Conservation (phyloP, 2,888 invertebrate species). For the Leucophenga maculata region DNA sequence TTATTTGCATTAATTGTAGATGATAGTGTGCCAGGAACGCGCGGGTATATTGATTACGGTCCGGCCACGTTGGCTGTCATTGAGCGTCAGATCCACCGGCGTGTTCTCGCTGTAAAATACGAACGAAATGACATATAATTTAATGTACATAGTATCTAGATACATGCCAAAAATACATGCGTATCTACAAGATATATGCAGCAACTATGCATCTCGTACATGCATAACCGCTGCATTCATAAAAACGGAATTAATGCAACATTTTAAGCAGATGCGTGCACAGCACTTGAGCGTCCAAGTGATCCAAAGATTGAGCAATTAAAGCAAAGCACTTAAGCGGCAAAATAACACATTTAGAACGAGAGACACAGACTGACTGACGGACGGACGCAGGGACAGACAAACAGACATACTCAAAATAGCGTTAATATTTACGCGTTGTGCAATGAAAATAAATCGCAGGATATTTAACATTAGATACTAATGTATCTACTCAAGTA, state of each 20-base stretch:
- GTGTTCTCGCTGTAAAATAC: conserved; percentile 64
- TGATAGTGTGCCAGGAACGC: conserved; percentile 72
- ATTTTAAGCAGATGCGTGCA: conserved; percentile 34
- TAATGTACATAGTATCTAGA: background rate
- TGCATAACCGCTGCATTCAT: conserved; percentile 19
- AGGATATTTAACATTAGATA: conserved; percentile 19
- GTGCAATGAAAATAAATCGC: conserved; percentile 32
- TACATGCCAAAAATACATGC: conserved; percentile 5
- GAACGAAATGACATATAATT: conserved; percentile 24
- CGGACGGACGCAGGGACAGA: conserved; percentile 1
- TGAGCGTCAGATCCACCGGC: conserved; percentile 62
- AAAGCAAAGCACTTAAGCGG: conserved; percentile 46
- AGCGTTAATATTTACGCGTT: conserved; percentile 33
- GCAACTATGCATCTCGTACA: too few relatives aligned
- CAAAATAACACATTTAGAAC: conserved; percentile 21
- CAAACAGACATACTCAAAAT: conserved; percentile 42
- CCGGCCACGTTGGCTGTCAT: conserved; percentile 69
- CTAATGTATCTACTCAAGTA: conserved; percentile 15
- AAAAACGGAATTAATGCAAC: conserved; percentile 36
- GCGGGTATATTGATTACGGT: conserved; percentile 66
- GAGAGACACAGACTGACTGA: conserved; percentile 21
- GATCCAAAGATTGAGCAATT: conserved; percentile 39
- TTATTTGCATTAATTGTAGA: conserved; percentile 64
- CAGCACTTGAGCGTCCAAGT: conserved; percentile 21
- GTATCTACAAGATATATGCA: conserved; percentile 34